Evolutionary conservation across 2,888 invertebrate genomes (phyloP), one percentile per base, ranked within the genome.

Genomic region (Cerastis rubricosa): DNA sequence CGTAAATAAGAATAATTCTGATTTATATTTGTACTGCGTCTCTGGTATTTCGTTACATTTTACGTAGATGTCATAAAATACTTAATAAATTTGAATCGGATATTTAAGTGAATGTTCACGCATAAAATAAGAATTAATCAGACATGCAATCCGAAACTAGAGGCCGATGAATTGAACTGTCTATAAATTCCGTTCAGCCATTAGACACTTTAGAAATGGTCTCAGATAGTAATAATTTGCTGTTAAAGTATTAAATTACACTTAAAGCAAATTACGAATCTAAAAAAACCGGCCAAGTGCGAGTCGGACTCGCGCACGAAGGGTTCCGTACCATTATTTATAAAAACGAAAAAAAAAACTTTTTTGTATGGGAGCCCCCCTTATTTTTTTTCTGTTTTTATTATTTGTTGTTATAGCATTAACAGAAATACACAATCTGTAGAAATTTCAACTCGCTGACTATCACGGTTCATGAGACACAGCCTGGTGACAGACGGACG

Each of bases 81-180:
- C 76, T 57, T 74, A 71, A 75, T n/a, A 51, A 19, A 77, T 87
- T 79, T 43, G 63, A 71, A 47, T 73, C 51, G 49, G 65, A 54
- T 57, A 67, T 63, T 87, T 71, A 75, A 75, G 71, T 74, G 76
- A 83, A 73, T 74, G 74, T 81, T 79, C 25, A 78, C 69, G 69
- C 70, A 79, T 87, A 85, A 84, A 81, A 74, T 79, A 54, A 45
- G 40, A 68, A 79, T 83, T 76, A 81, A 83, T 85, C 68, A 81
- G 67, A 73, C 49, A 81, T 45, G 71, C 76, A 78, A 70, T 83
- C 49, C 49, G 49, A 81, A 71, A 70, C 80, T 76, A 68, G 47
- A 64, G 57, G 59, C 71, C 59, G 49, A 45, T 47, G 29, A 35
- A 81, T 54, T 43, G 40, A 45, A 68, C 67, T 59, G 65, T 57